Evolutionary conservation across 2,888 invertebrate species (phyloP).

Genomic region (Rhamnusium bicolor): DNA sequence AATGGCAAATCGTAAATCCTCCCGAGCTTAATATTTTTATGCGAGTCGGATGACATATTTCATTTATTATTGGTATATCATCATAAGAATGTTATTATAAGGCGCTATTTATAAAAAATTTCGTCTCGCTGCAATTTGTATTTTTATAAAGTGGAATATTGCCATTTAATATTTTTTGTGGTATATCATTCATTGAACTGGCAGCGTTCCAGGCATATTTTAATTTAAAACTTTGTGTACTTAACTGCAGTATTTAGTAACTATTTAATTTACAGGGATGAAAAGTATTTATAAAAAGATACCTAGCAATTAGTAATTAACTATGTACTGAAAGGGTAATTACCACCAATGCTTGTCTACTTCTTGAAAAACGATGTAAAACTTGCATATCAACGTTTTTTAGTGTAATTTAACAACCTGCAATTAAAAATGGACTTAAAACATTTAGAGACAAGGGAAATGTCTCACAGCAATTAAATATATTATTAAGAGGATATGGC

Average conservation of each 20-base stretch:
- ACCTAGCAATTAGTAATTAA: slow-evolving; percentile 1
- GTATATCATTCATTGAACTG: slow-evolving; percentile 15
- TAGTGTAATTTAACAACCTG: too few relatives aligned
- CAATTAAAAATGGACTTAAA: too few relatives aligned
- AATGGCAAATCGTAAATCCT: slow-evolving; percentile 34
- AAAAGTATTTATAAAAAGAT: background rate
- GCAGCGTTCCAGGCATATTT: background rate
- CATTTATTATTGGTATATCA: slow-evolving; percentile 32
- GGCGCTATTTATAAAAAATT: slow-evolving; percentile 8
- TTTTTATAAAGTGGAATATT: slow-evolving; percentile 2
- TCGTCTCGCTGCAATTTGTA: slow-evolving; percentile 2
- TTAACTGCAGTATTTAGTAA: slow-evolving; percentile 6
- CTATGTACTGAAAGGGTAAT: background rate
- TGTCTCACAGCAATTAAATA: too few relatives aligned
- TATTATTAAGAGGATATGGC: too few relatives aligned
- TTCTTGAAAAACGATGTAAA: too few relatives aligned
- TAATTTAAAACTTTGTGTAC: slow-evolving; percentile 2
- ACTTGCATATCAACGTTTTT: too few relatives aligned
- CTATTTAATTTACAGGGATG: background rate
- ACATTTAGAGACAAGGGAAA: too few relatives aligned
- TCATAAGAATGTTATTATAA: slow-evolving; percentile 19
- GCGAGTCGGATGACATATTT: slow-evolving; percentile 32
- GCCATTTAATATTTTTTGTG: slow-evolving; percentile 3
- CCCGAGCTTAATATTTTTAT: slow-evolving; percentile 28
- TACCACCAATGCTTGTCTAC: background rate